Base-by-base conservation (phyloP, 2,888 invertebrate genomes). In the Torymus auratus region DNA sequence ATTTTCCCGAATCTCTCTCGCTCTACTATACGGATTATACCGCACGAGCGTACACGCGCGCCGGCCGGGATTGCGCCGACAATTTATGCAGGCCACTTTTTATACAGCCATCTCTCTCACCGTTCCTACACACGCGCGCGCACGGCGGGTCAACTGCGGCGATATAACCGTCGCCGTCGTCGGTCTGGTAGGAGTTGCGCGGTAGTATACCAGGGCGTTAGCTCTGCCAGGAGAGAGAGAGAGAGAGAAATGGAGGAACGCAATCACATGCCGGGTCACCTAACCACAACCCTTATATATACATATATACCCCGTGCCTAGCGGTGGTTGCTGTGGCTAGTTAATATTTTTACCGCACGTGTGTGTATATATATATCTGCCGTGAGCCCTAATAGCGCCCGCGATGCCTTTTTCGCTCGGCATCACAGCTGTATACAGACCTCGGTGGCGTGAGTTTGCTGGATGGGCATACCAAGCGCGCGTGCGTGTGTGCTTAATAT, bases 1-100 rank as follows among this genome's bases (percentile, higher is more conserved):
- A 5, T 53, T 62, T 64, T 50, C 55, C 64, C 62, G 7, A 7
- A 12, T 52, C 41, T 28, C 60, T 41, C 41, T 41, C 28, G 1
- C 41, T 17, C 28, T 20, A 20, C 20, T 55, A 10, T 41, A 41
- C 41, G 41, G 41, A 41, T 41, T 41, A 41, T 41, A 41, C 41
- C 52, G 13, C 64, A 17, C n/a, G 15, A 13, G 50, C 58, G 55
- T 17, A 7, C 61, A 28, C 41, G 55, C 28, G 4, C 61, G 28
- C 69, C 14, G 20, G 52, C 52, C 56, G 28, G n/a, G 69, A 15
- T 23, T 20, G 28, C 41, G 41, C 15, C 50, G 58, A 7, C 74
- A 52, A 87, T 86, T 87, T 86, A 86, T 84, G 83, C 84, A 80
- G 84, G 83, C 83, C 85, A 86, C 84, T 67, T 67, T 52, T 87